phyloP scores from a whole-genome alignment of 2,113 vertebrate genomes.

The Lophura nycthemera region DNA sequence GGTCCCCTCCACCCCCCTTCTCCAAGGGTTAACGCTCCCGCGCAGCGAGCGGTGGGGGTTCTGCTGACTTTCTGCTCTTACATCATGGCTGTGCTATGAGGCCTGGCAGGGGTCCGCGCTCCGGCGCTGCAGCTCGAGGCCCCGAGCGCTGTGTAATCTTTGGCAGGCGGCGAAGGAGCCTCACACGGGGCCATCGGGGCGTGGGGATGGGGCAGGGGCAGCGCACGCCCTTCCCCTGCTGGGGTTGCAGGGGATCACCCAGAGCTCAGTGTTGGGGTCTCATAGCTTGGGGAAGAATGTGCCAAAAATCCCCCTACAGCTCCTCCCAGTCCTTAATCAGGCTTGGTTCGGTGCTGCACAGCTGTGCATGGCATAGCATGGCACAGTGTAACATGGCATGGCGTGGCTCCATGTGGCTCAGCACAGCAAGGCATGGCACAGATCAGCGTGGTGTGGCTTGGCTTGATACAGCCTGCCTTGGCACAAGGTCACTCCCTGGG shows the following conservation, averaged over 20 bases:
- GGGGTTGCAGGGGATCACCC: neutral
- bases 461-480: rapidly evolving
- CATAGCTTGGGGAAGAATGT: neutral
- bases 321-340: neutral
- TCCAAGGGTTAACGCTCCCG: slow-evolving; percentile 42
- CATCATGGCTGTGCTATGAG: slow-evolving; percentile 79
- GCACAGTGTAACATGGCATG: neutral
- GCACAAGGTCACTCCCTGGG: rapidly evolving
- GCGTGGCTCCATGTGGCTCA: neutral
- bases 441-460: neutral
- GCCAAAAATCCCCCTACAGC: neutral
- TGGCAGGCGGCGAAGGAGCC: slow-evolving; percentile 72
- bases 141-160: slow-evolving; percentile 43
- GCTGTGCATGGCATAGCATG: rapidly evolving
- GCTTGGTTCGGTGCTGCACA: neutral
- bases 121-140: slow-evolving; percentile 19
- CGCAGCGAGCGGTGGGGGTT: neutral
- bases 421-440: neutral
- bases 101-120: slow-evolving; percentile 73
- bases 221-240: rapidly evolving
- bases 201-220: neutral
- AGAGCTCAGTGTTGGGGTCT: neutral
- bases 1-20: neutral
- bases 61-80: slow-evolving; percentile 72
- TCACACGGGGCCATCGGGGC: slow-evolving; percentile 62